Conservation (phyloP, 2,113 vertebrate genomes). For the Apeltes quadracus region DNA sequence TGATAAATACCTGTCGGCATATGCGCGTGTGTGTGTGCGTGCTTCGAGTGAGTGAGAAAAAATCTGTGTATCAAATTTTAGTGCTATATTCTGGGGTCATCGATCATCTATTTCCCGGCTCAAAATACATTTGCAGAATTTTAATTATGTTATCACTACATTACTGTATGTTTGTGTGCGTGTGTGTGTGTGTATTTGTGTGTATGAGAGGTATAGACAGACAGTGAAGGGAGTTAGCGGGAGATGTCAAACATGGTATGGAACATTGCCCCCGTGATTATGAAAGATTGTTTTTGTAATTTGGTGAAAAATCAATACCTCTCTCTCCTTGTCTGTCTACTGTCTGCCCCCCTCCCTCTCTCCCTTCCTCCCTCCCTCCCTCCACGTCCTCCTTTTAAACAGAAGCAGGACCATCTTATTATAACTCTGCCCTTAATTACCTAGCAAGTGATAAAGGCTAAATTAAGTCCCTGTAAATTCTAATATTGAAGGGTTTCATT, state of each 20-base stretch:
- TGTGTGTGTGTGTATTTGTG: background rate
- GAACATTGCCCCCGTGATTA: constrained; percentile 47
- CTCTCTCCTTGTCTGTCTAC: constrained; percentile 32
- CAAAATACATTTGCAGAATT: constrained; percentile 49
- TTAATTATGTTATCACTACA: constrained; percentile 43
- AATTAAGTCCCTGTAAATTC: constrained; percentile 63
- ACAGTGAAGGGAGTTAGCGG: background rate
- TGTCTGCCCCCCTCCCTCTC: constrained; percentile 23
- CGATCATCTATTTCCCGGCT: constrained; percentile 62
- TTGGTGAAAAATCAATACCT: constrained; percentile 51
- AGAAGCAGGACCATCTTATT: constrained; percentile 46
- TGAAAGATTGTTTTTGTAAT: constrained; percentile 57
- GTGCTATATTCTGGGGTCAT: constrained; percentile 31
- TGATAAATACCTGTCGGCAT: constrained; percentile 29
- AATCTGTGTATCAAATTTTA: constrained; percentile 50
- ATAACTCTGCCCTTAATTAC: constrained; percentile 63
- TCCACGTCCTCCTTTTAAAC: constrained; percentile 39
- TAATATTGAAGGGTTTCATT: constrained; percentile 60
- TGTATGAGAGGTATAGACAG: background rate
- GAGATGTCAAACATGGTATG: constrained; percentile 34
- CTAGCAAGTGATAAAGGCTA: constrained; percentile 54
- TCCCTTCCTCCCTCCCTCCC: constrained; percentile 23
- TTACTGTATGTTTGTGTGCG: constrained; percentile 9
- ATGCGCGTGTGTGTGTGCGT: constrained; percentile 16
- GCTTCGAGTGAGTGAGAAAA: constrained; percentile 28